A percentile compares a stretch with the other conserved stretches of the same genome.
phyloP scores from a whole-genome alignment of 2,113 vertebrate genomes.

The Channa argus region DNA sequence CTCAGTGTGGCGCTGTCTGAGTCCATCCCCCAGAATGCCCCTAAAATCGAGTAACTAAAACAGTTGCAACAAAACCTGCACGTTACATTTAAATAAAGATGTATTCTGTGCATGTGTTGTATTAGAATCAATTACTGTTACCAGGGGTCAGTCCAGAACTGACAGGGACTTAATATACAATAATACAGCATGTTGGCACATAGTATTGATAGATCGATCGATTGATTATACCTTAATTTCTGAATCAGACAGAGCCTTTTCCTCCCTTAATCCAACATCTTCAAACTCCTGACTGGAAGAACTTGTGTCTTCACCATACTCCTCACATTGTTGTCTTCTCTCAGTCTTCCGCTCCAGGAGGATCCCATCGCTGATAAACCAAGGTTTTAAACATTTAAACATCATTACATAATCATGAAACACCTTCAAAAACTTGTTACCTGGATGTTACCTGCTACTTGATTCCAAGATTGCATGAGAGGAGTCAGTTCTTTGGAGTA shows the following conservation, averaged over 20 bases:
- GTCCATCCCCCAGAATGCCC: no score
- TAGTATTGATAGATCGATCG: no score
- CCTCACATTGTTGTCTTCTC: constrained; percentile 58
- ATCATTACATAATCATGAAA: background rate
- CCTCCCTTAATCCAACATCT: constrained; percentile 72
- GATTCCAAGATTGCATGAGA: constrained; percentile 45
- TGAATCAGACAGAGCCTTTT: constrained; percentile 83
- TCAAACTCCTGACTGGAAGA: constrained; percentile 75
- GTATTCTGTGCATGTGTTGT: no score
- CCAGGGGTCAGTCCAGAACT: no score
- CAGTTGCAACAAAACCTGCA: no score
- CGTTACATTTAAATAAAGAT: no score
- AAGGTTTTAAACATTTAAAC: background rate
- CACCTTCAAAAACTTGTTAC: background rate
- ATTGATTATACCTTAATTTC: constrained; percentile 84
- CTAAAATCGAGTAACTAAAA: no score
- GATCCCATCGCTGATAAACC: constrained; percentile 37
- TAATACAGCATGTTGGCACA: background rate
- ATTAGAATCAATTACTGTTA: no score
- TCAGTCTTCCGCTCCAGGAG: constrained; percentile 36
- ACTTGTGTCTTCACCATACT: constrained; percentile 63
- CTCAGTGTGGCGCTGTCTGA: no score
- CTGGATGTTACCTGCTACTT: constrained; percentile 58
- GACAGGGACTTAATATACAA: background rate
- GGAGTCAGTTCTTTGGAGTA: constrained; percentile 47